Conservation (phyloP, 2,113 vertebrate genomes). For the Ceyx margarethae region DNA sequence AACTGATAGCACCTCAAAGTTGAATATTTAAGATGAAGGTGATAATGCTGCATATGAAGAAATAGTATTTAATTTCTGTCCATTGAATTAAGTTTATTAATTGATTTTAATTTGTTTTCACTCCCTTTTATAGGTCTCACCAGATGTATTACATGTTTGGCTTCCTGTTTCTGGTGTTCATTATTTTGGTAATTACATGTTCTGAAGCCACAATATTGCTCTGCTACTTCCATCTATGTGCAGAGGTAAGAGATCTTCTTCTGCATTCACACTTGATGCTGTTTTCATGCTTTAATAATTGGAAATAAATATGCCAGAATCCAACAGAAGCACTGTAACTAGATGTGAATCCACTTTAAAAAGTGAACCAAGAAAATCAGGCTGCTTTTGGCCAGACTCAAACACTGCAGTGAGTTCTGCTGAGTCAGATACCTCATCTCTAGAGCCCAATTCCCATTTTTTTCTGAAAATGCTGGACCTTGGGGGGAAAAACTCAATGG, state of each 20-base stretch:
- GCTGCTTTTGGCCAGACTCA: background rate
- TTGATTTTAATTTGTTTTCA: background rate
- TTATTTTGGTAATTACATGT: slow-evolving; percentile 97
- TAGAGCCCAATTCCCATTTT: background rate
- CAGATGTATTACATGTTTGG: slow-evolving; percentile 99
- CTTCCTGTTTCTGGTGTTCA: slow-evolving; percentile 98
- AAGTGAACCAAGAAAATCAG: background rate
- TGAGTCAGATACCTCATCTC: background rate
- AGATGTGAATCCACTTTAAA: background rate
- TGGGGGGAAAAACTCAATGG: background rate
- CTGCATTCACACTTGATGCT: background rate
- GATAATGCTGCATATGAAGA: background rate
- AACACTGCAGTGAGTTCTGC: background rate
- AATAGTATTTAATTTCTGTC: background rate
- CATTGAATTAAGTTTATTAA: background rate
- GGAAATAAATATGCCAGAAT: background rate
- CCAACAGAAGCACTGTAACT: background rate
- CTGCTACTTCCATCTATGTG: slow-evolving; percentile 98
- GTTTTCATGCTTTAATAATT: background rate
- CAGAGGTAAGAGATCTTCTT: slow-evolving; percentile 82
- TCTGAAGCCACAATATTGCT: slow-evolving; percentile 97
- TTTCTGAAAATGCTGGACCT: background rate
- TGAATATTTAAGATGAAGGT: background rate
- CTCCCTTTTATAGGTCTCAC: slow-evolving; percentile 86
- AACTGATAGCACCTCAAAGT: background rate